Base-by-base conservation (phyloP, 2,113 vertebrate genomes). In the Albula glossodonta region DNA sequence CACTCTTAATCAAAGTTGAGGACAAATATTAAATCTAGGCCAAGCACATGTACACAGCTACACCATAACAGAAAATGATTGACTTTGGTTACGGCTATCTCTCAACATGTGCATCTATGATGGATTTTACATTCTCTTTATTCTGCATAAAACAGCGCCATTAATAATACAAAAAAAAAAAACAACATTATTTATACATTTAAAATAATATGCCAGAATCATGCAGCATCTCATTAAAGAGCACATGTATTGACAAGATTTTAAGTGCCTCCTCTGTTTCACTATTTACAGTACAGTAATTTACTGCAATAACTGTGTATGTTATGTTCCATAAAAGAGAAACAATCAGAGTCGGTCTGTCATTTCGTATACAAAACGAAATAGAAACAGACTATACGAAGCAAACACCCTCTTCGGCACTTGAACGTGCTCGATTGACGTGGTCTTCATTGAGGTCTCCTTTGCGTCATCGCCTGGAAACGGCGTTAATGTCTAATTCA, bases 251-350 rank as follows among this genome's bases (percentile, higher is more conserved):
- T 85, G 91, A 93, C 92, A 92, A 93, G 92, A 94, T 88, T 88
- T 86, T 95, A 96, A 97, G 96, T 96, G 96, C 96, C 94, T 95
- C 95, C 94, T 93, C 66, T 87, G 94, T 89, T 94, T 83, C 85
- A 87, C 84, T 90, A 96, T 97, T 94, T 96, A 97, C 96, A 97
- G 95, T 94, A 97, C 97, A 97, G 97, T 97, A 97, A 97, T 97
- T 95, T 97, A 97, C 97, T 97, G 97, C 94, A 97, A 96, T 91
- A 88, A 88, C 88, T 92, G 86, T 93, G 82, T 90, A 87, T 89
- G 87, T 90, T 89, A 90, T 95, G 97, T 97, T 97, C 93, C 97
- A 93, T 91, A 95, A 94, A 91, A 91, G 87, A 95, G 97, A 96
- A 97, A 97, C 97, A 96, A 92, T 91, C 93, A 87, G 81, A 85